Conservation (phyloP, 1,140 invertebrate genomes). For the Lineus longissimus region DNA sequence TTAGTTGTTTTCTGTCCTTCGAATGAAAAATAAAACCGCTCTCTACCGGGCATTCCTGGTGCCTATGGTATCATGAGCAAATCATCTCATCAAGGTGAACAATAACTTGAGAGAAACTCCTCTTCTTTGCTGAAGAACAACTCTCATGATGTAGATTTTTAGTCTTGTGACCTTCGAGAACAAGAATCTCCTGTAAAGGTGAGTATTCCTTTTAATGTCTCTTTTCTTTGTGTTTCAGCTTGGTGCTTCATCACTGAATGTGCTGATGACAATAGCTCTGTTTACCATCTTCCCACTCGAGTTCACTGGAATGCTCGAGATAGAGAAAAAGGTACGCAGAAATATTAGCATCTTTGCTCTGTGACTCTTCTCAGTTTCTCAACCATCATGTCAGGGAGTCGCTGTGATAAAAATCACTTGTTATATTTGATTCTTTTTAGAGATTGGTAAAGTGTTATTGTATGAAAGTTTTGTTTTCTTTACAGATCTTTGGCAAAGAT, state of each 20-base stretch:
- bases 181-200: no score
- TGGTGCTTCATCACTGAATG: background rate
- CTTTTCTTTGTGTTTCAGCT: constrained; percentile 3
- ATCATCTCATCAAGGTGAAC: no score
- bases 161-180: no score
- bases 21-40: background rate
- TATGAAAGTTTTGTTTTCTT: background rate
- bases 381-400: no score
- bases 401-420: background rate
- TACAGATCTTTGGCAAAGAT: constrained; percentile 16
- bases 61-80: no score
- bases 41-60: no score
- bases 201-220: no score
- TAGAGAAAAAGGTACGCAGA: constrained; percentile 5
- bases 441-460: background rate
- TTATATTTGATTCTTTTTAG: background rate
- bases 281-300: constrained; percentile 13
- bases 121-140: no score
- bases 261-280: constrained; percentile 11
- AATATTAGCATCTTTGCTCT: background rate
- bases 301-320: constrained; percentile 15
- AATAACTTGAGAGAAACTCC: no score
- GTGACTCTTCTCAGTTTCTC: no score
- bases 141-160: no score
- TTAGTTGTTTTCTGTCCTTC: background rate